Base-by-base conservation (phyloP, 1,140 invertebrate species). In the Druon quercuslanigerum region DNA sequence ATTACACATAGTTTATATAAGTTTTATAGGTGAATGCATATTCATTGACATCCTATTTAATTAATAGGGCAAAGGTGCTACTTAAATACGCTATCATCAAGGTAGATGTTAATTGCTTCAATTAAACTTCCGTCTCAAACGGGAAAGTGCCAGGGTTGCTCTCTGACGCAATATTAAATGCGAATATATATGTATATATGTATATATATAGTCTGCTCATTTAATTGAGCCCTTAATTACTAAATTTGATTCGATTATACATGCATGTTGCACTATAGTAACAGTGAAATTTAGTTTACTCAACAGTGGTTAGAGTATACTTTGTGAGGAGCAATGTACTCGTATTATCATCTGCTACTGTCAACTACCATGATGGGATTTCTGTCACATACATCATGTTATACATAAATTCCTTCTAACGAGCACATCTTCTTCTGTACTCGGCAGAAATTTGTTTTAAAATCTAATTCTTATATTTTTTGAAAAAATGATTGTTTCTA, bases 81-180 rank as follows among this genome's bases (percentile, higher is more conserved):
- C 57, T 66, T 66, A 66, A 11, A 33, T 33, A 33, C 2, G 20
- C 12, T 66, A 14, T 66, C 57, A 66, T 33, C 57, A 66, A 66
- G 25, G 57, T 66, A 33, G 20, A 33, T 33, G 57, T 66, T 66
- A 66, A 66, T 40, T 66, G 57, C 57, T 66, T 66, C 57, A 66
- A 66, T 66, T 66, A 66, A 40, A 66, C 57, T 33, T 66, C 33
- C 13, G 57, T 66, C 13, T 66, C 57, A 66, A 66, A 66, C 57
- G 25, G 20, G 57, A 66, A 66, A 66, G 57, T 66, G 57, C 57
- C 57, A 66, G 13, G 25, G 57, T 66, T 66, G 16, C 57, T 46
- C 40, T 46, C 40, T 66, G 40, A 66, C 57, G 57, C 13, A 40
- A 66, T 66, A 66, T 66, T 40, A 66, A 40, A 40, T 66, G 19